Evolutionary conservation across 2,113 vertebrate genomes (phyloP).

Genomic region (Coptodon rendalli): DNA sequence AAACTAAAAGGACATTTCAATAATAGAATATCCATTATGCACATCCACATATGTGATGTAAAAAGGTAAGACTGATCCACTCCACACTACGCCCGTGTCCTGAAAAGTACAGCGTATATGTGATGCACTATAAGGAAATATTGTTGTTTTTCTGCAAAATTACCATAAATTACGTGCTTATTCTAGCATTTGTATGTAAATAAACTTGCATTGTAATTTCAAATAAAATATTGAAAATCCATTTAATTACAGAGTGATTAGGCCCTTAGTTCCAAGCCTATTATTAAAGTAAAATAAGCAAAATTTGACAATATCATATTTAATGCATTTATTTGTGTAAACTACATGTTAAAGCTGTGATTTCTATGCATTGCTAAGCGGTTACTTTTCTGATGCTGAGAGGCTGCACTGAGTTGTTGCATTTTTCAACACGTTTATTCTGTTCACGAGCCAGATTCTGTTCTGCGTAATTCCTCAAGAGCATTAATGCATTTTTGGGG

Average conservation of each 20-base stretch:
- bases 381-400: neutral
- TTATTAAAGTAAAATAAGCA: neutral
- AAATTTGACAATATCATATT: neutral
- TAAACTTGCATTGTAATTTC: neutral
- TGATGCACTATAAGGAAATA: neutral
- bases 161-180: fast-evolving
- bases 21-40: neutral
- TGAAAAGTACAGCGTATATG: neutral
- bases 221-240: neutral
- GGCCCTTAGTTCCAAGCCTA: neutral
- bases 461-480: neutral
- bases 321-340: neutral
- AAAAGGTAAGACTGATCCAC: neutral
- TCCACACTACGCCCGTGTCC: neutral
- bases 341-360: neutral
- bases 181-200: neutral
- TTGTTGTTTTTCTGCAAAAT: neutral
- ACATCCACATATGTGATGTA: neutral
- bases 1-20: neutral
- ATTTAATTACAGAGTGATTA: neutral
- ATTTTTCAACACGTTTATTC: neutral
- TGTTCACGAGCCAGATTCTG: neutral
- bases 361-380: neutral
- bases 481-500: neutral
- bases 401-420: neutral